These are phyloP conservation scores for Spialia ferax DNA, from an alignment of 2,888 invertebrate species.

Conservation along the genomic window DNA sequence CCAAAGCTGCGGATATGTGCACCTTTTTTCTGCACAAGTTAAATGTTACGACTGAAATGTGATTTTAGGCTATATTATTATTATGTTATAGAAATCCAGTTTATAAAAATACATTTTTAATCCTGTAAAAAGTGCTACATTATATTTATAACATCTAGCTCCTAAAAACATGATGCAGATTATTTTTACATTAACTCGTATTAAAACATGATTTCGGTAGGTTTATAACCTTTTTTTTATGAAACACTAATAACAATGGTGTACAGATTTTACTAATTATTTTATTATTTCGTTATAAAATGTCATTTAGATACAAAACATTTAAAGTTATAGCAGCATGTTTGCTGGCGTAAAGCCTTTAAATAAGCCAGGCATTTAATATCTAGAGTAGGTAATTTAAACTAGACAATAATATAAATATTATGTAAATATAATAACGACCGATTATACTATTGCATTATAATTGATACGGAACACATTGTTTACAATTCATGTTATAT, in stretches of 20 bases:
- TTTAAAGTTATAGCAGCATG: conserved; percentile 12
- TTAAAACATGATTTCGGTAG: conserved; percentile 32
- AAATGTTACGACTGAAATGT: neutral
- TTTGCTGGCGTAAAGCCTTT: conserved; percentile 43
- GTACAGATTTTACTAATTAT: conserved; percentile 30
- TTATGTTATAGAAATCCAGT: conserved; percentile 17
- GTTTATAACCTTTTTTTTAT: conserved; percentile 32
- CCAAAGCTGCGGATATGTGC: conserved; percentile 1
- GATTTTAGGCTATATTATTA: neutral
- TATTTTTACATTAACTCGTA: conserved; percentile 21
- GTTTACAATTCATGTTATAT: conserved; percentile 55
- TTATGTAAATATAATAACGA: conserved; percentile 61
- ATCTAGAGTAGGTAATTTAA: conserved; percentile 52
- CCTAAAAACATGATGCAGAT: conserved; percentile 39
- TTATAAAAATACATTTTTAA: conserved; percentile 36
- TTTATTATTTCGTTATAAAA: conserved; percentile 25
- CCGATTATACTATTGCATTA: conserved; percentile 73
- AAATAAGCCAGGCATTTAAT: conserved; percentile 56
- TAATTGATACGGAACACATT: conserved; percentile 75
- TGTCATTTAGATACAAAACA: conserved; percentile 20
- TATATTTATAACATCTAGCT: conserved; percentile 39
- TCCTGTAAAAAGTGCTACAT: conserved; percentile 33
- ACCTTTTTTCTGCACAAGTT: conserved; percentile 6
- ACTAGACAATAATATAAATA: conserved; percentile 52
- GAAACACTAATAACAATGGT: conserved; percentile 36